Percentiles rank a stretch among this genome's conserved stretches.
These are phyloP conservation scores for Drosophila anomalata DNA, from an alignment of 2,888 invertebrate species.

Conservation along the genomic window DNA sequence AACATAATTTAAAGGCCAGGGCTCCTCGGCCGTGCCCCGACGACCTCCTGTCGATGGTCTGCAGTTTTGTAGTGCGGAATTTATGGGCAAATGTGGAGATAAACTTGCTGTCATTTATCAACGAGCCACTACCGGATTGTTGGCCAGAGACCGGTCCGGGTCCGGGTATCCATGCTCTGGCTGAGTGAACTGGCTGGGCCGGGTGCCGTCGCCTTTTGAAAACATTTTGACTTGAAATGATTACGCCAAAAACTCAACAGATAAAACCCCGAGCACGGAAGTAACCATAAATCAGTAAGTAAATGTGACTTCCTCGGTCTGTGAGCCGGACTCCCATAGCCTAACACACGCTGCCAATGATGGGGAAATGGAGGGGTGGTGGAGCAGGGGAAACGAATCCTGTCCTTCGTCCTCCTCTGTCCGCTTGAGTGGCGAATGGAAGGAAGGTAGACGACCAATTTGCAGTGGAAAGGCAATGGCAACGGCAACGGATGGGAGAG, in stretches of 20 bases:
- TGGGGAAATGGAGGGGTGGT: not conserved
- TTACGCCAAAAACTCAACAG: conserved; percentile 75
- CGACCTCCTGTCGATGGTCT: conserved; percentile 59
- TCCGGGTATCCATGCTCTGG: conserved; percentile 1
- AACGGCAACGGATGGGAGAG: conserved; percentile 21
- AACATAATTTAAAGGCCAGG: conserved; percentile 36
- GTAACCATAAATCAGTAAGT: conserved; percentile 75
- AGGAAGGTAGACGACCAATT: conserved; percentile 36
- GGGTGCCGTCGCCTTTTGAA: conserved; percentile 37
- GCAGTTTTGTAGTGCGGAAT: conserved; percentile 72
- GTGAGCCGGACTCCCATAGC: conserved; percentile 28
- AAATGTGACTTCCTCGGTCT: conserved; percentile 65
- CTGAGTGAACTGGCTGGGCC: conserved; percentile 20
- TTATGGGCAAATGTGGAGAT: conserved; percentile 74
- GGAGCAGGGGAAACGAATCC: not conserved
- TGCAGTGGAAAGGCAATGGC: conserved; percentile 27
- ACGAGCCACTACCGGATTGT: conserved; percentile 56
- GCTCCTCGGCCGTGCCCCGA: conserved; percentile 2
- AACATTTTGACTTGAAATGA: conserved; percentile 78
- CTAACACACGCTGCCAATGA: conserved; percentile 49
- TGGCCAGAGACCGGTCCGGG: conserved; percentile 26
- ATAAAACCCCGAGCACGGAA: conserved; percentile 67
- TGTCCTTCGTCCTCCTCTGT: not conserved
- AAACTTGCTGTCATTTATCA: conserved; percentile 78
- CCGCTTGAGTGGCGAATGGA: conserved; percentile 28